Evolutionary conservation across 2,888 invertebrate genomes (phyloP).

Genomic region (Protodeltote pygarga): DNA sequence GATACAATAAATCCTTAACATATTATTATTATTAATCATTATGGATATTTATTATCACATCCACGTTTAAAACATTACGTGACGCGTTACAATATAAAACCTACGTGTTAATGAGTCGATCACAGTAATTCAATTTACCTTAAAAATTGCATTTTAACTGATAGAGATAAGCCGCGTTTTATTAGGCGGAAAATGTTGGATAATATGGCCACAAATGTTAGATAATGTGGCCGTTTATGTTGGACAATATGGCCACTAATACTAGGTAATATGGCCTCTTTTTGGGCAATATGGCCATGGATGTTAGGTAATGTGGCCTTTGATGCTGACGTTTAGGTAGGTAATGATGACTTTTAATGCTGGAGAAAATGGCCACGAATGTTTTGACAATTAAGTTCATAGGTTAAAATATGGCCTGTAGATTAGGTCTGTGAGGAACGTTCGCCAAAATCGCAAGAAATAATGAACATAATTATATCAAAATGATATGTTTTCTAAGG

Average conservation of each 20-base stretch:
- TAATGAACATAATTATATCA: no score
- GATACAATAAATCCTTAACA: conserved; percentile 29
- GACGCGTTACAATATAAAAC: conserved; percentile 31
- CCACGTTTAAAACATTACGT: conserved; percentile 33
- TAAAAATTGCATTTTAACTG: neutral
- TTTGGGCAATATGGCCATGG: no score
- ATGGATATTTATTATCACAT: conserved; percentile 28
- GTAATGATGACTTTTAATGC: no score
- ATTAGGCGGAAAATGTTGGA: conserved; percentile 12
- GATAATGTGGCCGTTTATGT: neutral
- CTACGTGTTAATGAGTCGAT: conserved; percentile 38
- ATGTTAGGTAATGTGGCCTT: no score
- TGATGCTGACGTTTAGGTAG: no score
- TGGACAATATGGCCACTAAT: neutral
- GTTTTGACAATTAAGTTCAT: no score
- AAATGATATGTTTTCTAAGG: no score
- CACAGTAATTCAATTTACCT: conserved; percentile 34
- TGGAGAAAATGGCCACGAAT: no score
- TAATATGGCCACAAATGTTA: neutral
- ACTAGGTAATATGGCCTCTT: conserved; percentile 5
- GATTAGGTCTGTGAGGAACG: no score
- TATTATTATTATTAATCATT: conserved; percentile 4
- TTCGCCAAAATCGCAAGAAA: no score
- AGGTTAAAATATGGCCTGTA: no score
- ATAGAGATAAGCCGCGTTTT: conserved; percentile 36